Evolutionary conservation across 2,797 vertebrate genomes (phyloP), one percentile per base, ranked within the genome.

Genomic region (Schizothorax lantsangensis): DNA sequence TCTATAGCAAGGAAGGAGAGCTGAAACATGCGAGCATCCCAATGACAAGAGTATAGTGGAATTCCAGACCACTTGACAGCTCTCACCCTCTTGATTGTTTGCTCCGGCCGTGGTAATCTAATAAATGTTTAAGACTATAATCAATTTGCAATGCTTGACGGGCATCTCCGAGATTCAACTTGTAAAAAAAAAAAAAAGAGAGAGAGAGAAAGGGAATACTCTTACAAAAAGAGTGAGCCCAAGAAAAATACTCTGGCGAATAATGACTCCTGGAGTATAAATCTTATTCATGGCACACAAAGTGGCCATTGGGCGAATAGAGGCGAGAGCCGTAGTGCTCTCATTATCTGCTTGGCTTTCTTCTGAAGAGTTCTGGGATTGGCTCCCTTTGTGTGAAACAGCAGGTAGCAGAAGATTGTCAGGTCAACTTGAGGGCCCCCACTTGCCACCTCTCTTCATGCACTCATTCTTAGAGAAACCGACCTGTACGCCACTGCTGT

Each of bases 61-160:
- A 85, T 85, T 88, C 86, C 83, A 71, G 84, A 86, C 30, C 84
- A 86, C 85, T 90, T 88, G 88, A 90, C 89, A 86, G 86, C 90
- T 92, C 86, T 85, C 84, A 64, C 69, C 79, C 89, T 86, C 88
- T 89, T 90, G 87, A 90, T 85, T 91, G 92, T 92, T 90, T 89
- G 87, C 38, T 91, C 90, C 86, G 91, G 93, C 93, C 90, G 92
- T 92, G 88, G 91, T 93, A 93, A 93, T 95, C 94, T 95, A 95
- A 95, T 96, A 96, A 95, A 96, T 96, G 95, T 95, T 95, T 90
- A 90, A 91, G 84, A 87, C 92, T 89, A 91, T 95, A 96, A 96
- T 96, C 95, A 95, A 95, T 96, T 96, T 94, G 95, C 92, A 93
- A 96, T 95, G 96, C 95, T 93, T 90, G 77, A 90, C 89, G 92